These are phyloP conservation scores for Nomada fucata DNA, from an alignment of 2,888 invertebrate species.

Conservation along the genomic window DNA sequence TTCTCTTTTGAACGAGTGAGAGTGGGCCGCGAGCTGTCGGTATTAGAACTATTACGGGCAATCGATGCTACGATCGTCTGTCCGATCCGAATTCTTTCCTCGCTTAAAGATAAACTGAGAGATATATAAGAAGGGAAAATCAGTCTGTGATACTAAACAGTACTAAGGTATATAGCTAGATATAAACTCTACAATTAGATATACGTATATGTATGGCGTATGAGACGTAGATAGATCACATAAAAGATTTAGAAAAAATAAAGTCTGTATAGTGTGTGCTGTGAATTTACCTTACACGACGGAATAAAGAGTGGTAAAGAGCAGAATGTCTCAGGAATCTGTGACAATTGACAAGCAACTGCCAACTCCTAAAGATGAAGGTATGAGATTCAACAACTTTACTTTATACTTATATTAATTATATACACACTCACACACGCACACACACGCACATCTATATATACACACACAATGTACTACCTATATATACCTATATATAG, in stretches of 20 bases:
- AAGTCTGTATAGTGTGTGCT: slow-evolving; percentile 60
- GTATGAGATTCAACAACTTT: slow-evolving; percentile 38
- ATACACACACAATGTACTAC: background rate
- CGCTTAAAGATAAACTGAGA: slow-evolving; percentile 56
- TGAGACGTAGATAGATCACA: slow-evolving; percentile 67
- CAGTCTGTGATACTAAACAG: slow-evolving; percentile 82
- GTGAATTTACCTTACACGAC: slow-evolving; percentile 60
- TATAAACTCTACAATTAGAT: slow-evolving; percentile 75
- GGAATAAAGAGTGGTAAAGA: slow-evolving; percentile 46
- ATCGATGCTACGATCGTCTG: slow-evolving; percentile 39
- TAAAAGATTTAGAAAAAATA: slow-evolving; percentile 60
- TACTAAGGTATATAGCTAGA: slow-evolving; percentile 77
- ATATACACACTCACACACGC: too few relatives aligned
- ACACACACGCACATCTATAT: too few relatives aligned
- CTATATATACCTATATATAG: background rate
- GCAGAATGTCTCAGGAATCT: slow-evolving; percentile 79
- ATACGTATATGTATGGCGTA: slow-evolving; percentile 69
- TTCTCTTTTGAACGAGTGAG: slow-evolving; percentile 63
- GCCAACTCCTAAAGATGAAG: slow-evolving; percentile 67
- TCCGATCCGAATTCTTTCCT: slow-evolving; percentile 41
- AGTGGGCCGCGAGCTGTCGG: slow-evolving; percentile 47
- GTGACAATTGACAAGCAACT: slow-evolving; percentile 80
- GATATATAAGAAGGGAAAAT: slow-evolving; percentile 69
- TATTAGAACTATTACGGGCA: slow-evolving; percentile 38
- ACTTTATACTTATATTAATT: slow-evolving; percentile 11